Evolutionary conservation across 2,888 invertebrate species (phyloP), one percentile per base, ranked within the genome.

Genomic region (Esperia sulphurella): DNA sequence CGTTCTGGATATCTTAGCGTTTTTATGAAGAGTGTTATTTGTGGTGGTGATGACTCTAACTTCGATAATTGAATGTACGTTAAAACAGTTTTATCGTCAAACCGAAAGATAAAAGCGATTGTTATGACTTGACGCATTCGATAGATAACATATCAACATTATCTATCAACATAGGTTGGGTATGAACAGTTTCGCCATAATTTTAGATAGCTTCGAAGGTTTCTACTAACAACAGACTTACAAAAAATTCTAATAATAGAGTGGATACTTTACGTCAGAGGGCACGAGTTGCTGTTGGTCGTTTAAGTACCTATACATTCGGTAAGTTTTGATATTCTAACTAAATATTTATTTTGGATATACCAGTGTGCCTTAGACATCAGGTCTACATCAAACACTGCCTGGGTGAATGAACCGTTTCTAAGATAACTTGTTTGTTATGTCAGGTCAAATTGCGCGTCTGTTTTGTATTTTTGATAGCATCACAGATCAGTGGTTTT

Each of bases 71-170:
- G 10, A 3, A 41, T 12, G 38, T 42, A 13, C 31, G 43, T 42
- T 38, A n/a, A 40, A 46, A 30, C 42, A 62, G 59, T 64, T 60
- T 49, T 50, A 53, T 52, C 52, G 12, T 35, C 33, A 8, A n/a
- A 31, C 13, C 14, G 46, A 58, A 61, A 68, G 75, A 71, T 77
- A 74, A 62, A 61, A 59, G 14, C 54, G 65, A 71, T 68, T 70
- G 68, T 69, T 73, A 58, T 75, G 65, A 72, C 63, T 9, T 31
- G 31, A 9, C 64, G 63, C 64, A 62, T 68, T 52, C 57, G 54
- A 51, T 65, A 59, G 79, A 82, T 83, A 83, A 55, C 69, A 59
- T 80, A 81, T 82, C 71, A 29, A 29, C 41, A 43, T 46, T 48
- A 43, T 46, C 55, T 54, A 48, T 30, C 14, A 14, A 38, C 14